Base-by-base conservation (phyloP, 2,113 vertebrate genomes). In the Cisticola juncidis region DNA sequence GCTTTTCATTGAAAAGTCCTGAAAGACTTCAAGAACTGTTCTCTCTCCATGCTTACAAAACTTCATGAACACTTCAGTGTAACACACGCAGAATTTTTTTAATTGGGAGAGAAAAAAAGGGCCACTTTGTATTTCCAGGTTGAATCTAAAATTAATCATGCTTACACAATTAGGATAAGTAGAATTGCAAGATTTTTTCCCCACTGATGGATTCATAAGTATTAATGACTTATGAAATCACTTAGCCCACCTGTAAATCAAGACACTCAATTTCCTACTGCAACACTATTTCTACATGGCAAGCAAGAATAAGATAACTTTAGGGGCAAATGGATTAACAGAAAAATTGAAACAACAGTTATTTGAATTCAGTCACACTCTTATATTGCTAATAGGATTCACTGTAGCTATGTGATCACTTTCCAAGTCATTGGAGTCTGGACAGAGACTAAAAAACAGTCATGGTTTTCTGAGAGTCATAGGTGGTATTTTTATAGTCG, bases 71-170 rank as follows among this genome's bases (percentile, higher is more conserved):
- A 16, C 9, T 57, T 68, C 15, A 9, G 35, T 25, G 81, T 74
- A 69, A 74, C 4, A 65, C 19, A 26, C 25, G 17, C 9, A 81
- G 36, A 12, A 12, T 44, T n/a, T 38, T 91, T 62, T 31, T 6
- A 24, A 25, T 11, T 7, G 2, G 6, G 3, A 9, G 3, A 8
- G 3, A 5, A 24, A 23, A 11, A 29, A 61, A 61, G n/a, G 3
- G 42, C 16, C 20, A 62, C 8, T 65, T 11, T 40, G 3, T 44
- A 54, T 62, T 82, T 82, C 36, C n/a, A 60, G 19, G 36, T 24
- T 79, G 20, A 76, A 24, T 36, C 42, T 54, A 81, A 81, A 89
- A 65, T 48, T 56, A 86, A 53, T 48, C 5, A 60, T 9, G 24
- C 38, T 81, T 70, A 24, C 7, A 40, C 15, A 65, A 13, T 58